phyloP scores from a whole-genome alignment of 2,888 invertebrate genomes.

The Rhingia rostrata region DNA sequence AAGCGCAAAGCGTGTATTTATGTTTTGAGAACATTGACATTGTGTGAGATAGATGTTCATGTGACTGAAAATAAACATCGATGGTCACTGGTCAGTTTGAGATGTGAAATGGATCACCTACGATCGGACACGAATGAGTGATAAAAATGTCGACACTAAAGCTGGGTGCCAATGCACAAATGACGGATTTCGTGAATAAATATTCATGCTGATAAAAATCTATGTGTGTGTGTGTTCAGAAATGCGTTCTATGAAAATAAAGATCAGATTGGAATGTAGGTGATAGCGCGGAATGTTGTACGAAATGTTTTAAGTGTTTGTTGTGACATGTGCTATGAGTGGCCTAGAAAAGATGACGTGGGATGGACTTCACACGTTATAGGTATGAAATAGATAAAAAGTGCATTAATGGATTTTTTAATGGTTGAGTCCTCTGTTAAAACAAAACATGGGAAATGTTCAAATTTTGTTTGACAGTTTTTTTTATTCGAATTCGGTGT shows the following conservation, averaged over 20 bases:
- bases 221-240: not conserved
- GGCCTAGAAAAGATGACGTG: too few relatives aligned
- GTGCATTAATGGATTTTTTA: too few relatives aligned
- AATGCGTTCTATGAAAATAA: not conserved
- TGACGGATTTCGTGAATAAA: too few relatives aligned
- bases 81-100: slow-evolving; percentile 3
- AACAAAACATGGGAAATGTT: too few relatives aligned
- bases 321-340: not conserved
- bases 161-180: too few relatives aligned
- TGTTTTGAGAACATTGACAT: slow-evolving; percentile 72
- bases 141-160: not conserved
- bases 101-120: slow-evolving; percentile 5
- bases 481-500: too few relatives aligned
- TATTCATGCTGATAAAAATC: too few relatives aligned
- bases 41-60: slow-evolving; percentile 27
- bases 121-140: not conserved
- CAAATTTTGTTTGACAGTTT: too few relatives aligned
- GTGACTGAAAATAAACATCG: slow-evolving; percentile 6
- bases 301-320: not conserved
- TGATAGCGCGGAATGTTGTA: not conserved
- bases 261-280: slow-evolving; percentile 3
- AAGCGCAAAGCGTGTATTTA: slow-evolving; percentile 27
- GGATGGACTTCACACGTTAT: too few relatives aligned
- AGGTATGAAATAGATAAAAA: too few relatives aligned
- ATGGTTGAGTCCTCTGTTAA: too few relatives aligned